phyloP scores from a whole-genome alignment of 2,113 vertebrate species.

The Ivindomyrus marchei region DNA sequence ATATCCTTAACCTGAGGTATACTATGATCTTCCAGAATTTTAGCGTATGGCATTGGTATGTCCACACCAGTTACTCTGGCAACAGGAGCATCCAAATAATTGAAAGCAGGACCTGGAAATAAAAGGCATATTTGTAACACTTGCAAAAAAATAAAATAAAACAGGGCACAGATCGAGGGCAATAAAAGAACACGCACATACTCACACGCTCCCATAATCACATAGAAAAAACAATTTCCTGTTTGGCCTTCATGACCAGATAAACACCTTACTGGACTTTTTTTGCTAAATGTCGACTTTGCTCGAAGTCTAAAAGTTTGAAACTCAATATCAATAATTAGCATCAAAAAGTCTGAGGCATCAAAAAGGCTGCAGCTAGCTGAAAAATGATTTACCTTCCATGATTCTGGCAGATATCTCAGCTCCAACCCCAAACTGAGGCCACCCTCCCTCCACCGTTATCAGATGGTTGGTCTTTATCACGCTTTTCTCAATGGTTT shows the following conservation, averaged over 20 bases:
- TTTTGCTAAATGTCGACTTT: neutral
- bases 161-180: neutral
- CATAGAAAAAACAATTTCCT: neutral
- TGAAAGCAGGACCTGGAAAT: conserved; percentile 83
- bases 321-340: neutral
- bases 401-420: conserved; percentile 93
- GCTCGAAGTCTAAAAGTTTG: neutral
- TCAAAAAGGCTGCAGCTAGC: neutral
- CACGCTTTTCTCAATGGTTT: conserved; percentile 80
- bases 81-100: conserved; percentile 84
- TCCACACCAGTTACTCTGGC: conserved; percentile 89
- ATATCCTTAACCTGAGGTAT: conserved; percentile 94
- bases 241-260: neutral
- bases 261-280: neutral
- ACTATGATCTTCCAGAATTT: conserved; percentile 89
- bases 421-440: conserved; percentile 91
- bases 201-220: neutral
- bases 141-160: neutral
- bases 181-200: neutral
- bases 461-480: conserved; percentile 89
- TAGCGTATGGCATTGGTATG: conserved; percentile 96
- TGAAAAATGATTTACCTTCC: conserved; percentile 72
- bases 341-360: neutral
- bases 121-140: neutral
- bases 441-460: conserved; percentile 95